These are phyloP conservation scores for Gobio gobio DNA, from an alignment of 2,113 vertebrate species.

Conservation along the genomic window DNA sequence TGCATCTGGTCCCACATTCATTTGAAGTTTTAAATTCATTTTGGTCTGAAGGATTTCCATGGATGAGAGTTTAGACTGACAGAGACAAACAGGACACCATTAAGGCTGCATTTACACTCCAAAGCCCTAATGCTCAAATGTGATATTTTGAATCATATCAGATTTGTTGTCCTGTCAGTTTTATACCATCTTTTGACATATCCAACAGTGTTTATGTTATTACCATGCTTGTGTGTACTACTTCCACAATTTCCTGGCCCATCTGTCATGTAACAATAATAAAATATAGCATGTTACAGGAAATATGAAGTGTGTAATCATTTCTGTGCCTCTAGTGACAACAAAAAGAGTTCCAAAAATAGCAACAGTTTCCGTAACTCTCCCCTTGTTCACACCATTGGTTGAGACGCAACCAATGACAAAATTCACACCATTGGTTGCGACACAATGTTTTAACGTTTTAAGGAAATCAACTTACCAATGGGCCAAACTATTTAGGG, in stretches of 20 bases:
- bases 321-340: not conserved
- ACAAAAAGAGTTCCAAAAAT: not conserved
- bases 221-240: not conserved
- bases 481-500: not conserved
- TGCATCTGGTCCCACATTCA: not conserved
- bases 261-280: not conserved
- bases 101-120: not conserved
- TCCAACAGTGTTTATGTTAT: not conserved
- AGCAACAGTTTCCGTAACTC: not conserved
- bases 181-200: not conserved
- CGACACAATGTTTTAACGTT: not conserved
- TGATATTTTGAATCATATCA: not conserved
- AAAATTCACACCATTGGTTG: not conserved
- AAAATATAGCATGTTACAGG: not conserved
- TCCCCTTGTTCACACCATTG: not conserved
- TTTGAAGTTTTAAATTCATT: not conserved
- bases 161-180: not conserved
- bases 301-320: not conserved
- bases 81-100: not conserved
- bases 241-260: not conserved
- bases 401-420: not conserved
- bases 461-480: not conserved
- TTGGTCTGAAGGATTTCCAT: not conserved
- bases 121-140: not conserved
- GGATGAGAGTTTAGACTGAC: not conserved